A percentile compares a stretch with the other conserved stretches of the same genome.
phyloP scores from a whole-genome alignment of 1,140 invertebrate species.

The Doryteuthis pealeii region DNA sequence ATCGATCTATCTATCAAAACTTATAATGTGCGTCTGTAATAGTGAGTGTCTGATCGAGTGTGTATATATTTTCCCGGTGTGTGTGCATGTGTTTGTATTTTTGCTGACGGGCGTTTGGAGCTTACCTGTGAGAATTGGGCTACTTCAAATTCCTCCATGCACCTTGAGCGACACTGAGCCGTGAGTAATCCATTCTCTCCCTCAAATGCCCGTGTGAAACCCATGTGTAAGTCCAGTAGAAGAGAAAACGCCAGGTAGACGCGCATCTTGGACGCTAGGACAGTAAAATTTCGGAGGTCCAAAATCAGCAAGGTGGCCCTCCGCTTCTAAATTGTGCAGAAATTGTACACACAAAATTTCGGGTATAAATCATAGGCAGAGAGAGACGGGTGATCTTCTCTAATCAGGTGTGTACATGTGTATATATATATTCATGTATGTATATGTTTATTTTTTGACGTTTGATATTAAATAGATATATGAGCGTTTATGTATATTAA shows the following conservation, averaged over 20 bases:
- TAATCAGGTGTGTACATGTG: neutral
- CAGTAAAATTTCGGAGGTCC: neutral
- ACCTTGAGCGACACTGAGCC: neutral
- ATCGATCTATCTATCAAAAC: too few relatives aligned
- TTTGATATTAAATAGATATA: neutral
- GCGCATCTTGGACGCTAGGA: neutral
- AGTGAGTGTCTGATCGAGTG: neutral
- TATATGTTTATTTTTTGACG: neutral
- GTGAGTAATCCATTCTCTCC: slow-evolving; percentile 5
- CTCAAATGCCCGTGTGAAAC: neutral
- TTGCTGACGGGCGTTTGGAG: neutral
- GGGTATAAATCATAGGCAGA: neutral
- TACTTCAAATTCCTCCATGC: slow-evolving; percentile 7
- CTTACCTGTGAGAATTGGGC: slow-evolving; percentile 3
- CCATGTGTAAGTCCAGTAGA: slow-evolving; percentile 2
- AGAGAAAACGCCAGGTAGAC: neutral
- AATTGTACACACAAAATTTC: neutral
- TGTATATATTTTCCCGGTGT: neutral
- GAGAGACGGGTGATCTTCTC: neutral
- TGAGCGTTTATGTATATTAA: neutral
- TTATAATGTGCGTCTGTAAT: neutral
- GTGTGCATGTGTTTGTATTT: neutral
- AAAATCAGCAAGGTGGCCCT: neutral
- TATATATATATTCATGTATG: neutral
- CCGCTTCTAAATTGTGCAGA: neutral